A percentile compares a stretch with the other conserved stretches of the same genome.
phyloP scores from a whole-genome alignment of 2,797 vertebrate species.

The Molothrus ater region DNA sequence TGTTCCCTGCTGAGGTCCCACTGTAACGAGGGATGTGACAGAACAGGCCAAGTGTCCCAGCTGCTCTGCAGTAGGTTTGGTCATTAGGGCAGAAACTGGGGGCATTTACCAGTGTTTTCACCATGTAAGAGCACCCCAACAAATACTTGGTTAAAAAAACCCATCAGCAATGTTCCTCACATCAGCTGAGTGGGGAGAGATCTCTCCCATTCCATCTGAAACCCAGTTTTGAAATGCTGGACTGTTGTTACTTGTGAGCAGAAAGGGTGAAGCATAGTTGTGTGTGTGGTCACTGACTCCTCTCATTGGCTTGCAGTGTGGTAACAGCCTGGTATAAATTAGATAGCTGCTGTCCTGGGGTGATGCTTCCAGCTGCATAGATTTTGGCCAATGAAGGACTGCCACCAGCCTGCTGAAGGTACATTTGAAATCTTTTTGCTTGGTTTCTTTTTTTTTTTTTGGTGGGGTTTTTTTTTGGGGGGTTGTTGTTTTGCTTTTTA shows the following conservation, averaged over 20 bases:
- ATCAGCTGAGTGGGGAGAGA: neutral
- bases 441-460: neutral
- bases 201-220: neutral
- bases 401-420: slow-evolving; percentile 2
- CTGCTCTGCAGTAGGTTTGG: neutral
- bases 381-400: slow-evolving; percentile 44
- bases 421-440: neutral
- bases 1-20: neutral
- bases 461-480: too few relatives aligned
- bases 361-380: neutral
- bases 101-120: neutral
- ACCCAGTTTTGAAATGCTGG: neutral
- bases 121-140: neutral
- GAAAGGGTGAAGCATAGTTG: slow-evolving; percentile 30
- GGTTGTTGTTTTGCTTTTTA: too few relatives aligned
- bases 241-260: neutral
- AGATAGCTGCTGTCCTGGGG: neutral
- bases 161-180: neutral
- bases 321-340: slow-evolving; percentile 41
- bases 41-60: neutral
- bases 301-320: slow-evolving; percentile 42
- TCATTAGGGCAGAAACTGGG: neutral
- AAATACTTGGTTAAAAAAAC: neutral
- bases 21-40: neutral
- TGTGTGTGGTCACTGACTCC: neutral